Evolutionary conservation across 2,888 invertebrate species (phyloP).

Genomic region (Acanthosoma haemorrhoidale): DNA sequence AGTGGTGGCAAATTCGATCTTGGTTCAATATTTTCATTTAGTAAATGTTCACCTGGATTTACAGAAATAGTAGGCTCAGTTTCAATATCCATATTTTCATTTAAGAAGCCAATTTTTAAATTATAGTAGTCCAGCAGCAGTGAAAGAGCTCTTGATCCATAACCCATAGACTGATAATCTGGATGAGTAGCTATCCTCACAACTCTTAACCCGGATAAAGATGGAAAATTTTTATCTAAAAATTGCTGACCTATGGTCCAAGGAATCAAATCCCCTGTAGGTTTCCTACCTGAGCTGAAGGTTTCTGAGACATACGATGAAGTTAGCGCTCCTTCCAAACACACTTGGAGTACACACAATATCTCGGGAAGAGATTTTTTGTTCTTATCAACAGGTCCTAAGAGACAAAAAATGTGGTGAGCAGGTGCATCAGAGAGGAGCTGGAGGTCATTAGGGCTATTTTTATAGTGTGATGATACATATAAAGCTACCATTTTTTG

Average conservation of each 20-base stretch:
- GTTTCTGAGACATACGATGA: conserved; percentile 67
- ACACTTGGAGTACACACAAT: conserved; percentile 81
- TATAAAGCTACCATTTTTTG: conserved; percentile 88
- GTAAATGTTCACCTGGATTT: conserved; percentile 16
- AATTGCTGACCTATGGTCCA: conserved; percentile 98
- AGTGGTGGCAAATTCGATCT: conserved; percentile 81
- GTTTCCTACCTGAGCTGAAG: conserved; percentile 78
- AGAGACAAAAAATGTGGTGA: conserved; percentile 90
- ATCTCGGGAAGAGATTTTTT: conserved; percentile 77
- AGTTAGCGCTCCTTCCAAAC: conserved; percentile 59
- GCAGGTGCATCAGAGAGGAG: conserved; percentile 98
- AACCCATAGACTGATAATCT: conserved; percentile 94
- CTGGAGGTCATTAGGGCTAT: conserved; percentile 97
- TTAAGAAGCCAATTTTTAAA: conserved; percentile 61
- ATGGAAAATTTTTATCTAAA: conserved; percentile 89
- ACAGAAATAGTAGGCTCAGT: background rate
- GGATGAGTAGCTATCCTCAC: conserved; percentile 98
- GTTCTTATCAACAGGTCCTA: conserved; percentile 75
- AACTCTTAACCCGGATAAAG: conserved; percentile 80
- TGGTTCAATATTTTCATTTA: conserved; percentile 50
- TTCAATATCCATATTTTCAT: conserved; percentile 9
- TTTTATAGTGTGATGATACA: conserved; percentile 98
- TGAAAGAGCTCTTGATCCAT: conserved; percentile 81
- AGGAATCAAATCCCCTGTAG: conserved; percentile 94
- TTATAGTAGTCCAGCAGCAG: conserved; percentile 85